Evolutionary conservation across 2,888 invertebrate species (phyloP), one percentile per base, ranked within the genome.

Genomic region (Frankliniella intonsa): DNA sequence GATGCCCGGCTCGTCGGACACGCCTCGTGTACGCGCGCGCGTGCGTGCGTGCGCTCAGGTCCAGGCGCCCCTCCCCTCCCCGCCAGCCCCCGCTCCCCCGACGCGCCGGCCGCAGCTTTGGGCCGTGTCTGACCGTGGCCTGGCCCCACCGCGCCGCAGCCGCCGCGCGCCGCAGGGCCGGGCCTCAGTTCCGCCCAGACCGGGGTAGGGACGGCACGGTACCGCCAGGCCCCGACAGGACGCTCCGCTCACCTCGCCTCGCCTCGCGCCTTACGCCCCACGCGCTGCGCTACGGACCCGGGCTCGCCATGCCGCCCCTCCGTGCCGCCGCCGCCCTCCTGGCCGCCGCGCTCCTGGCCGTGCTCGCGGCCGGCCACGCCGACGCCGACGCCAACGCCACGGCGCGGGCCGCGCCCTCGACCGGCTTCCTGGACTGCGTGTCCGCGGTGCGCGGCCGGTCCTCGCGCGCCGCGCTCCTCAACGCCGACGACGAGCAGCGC

Each of bases 371-470:
- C 25, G 69, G 10, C 69, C 22, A 8, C 69, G 69, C 22, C 69
- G 69, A 9, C 25, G 22, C 7, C 8, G 69, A 12, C 69, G 25
- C 11, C 69, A 76, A 76, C 69, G 69, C 69, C 22, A 76, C 69
- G 9, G 3, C 69, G n/a, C 25, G 14, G 3, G 14, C 55, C 55
- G 55, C 14, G 55, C 5, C 55, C 55, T 55, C 55, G 55, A 0
- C 69, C 69, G 69, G 69, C 69, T 76, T 76, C 69, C 69, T 76
- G 69, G 69, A 76, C 8, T 76, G 69, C 69, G 12, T 76, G 69
- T 76, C 69, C 25, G 12, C 11, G 69, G 69, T 22, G 25, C 69
- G 69, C 22, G 69, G 69, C 69, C 69, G 69, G 22, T 22, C 22
- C 69, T 76, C 69, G 25, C 69, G 69, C 11, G n/a, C 69, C 69